These are phyloP conservation scores for Falco peregrinus DNA, from an alignment of 2,797 vertebrate genomes.

Conservation along the genomic window DNA sequence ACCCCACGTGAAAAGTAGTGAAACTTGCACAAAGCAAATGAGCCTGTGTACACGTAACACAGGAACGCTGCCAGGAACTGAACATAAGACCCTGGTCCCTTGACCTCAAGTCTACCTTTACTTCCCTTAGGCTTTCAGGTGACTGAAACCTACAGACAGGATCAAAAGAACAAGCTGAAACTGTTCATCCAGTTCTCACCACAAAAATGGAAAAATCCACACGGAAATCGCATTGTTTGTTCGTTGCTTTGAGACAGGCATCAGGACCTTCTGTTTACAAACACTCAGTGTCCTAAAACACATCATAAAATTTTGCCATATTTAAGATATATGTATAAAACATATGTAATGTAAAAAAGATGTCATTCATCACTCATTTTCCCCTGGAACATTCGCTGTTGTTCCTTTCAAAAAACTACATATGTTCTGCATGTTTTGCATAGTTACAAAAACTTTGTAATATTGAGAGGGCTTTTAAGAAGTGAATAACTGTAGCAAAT, in stretches of 20 bases:
- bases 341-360: background rate
- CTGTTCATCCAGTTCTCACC: background rate
- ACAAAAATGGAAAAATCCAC: background rate
- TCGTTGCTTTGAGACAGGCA: background rate
- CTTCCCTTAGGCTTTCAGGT: constrained; percentile 21
- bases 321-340: background rate
- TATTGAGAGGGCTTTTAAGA: background rate
- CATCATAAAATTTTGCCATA: background rate
- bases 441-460: background rate
- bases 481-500: background rate
- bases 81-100: background rate
- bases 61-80: background rate
- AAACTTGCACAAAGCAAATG: background rate
- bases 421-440: background rate
- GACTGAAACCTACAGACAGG: background rate
- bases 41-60: background rate
- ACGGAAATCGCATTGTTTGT: background rate
- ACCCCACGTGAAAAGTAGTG: background rate
- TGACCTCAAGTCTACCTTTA: background rate
- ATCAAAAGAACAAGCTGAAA: background rate
- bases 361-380: background rate
- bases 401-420: background rate
- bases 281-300: background rate
- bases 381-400: background rate
- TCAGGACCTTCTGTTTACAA: background rate